phyloP scores from a whole-genome alignment of 1,140 invertebrate species.

The Saccostrea echinata region DNA sequence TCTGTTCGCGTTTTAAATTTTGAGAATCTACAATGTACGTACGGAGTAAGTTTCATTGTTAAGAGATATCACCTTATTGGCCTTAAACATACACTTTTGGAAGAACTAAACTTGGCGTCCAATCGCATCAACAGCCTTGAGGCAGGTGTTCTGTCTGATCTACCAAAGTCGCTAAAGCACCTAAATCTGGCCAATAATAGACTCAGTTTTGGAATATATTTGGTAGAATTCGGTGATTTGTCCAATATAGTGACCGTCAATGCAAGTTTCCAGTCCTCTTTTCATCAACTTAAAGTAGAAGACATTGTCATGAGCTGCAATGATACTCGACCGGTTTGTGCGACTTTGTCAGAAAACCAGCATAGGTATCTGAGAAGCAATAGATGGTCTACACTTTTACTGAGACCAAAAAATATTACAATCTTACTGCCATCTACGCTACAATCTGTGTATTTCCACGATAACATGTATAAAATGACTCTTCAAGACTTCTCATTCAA shows the following conservation, averaged over 20 bases:
- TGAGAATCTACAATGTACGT: background rate
- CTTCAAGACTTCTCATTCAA: background rate
- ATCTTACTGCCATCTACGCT: background rate
- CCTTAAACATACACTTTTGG: background rate
- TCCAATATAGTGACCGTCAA: background rate
- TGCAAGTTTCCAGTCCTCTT: background rate
- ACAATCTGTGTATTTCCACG: background rate
- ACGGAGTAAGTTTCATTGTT: background rate
- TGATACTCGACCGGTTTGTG: background rate
- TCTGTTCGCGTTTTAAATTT: background rate
- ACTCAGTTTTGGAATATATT: background rate
- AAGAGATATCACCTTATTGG: background rate
- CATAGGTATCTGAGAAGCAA: background rate
- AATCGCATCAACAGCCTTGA: background rate
- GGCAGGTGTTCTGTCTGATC: background rate
- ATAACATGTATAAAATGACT: slow-evolving; percentile 9
- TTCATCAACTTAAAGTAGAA: background rate
- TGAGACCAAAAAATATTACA: background rate
- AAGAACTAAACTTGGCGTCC: background rate
- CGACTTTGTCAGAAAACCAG: background rate
- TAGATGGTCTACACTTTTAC: background rate
- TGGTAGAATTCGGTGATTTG: background rate
- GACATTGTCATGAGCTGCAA: background rate
- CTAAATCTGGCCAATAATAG: background rate
- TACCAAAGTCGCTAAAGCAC: background rate